Base-by-base conservation (phyloP, 2,797 vertebrate species). In the Esox lucius region DNA sequence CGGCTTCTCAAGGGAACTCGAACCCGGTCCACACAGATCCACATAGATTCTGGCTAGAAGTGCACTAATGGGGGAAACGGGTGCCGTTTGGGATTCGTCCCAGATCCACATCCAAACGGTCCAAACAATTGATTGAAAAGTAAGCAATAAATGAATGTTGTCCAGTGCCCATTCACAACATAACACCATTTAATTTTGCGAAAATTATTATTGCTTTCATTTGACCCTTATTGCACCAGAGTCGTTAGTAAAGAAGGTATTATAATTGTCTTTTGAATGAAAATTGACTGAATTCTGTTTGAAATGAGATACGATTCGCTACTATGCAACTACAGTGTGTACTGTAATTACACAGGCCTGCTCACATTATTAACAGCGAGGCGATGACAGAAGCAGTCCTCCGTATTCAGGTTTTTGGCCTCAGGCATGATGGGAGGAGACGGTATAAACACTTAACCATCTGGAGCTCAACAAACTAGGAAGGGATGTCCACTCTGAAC, bases 371-470 rank as follows among this genome's bases (percentile, higher is more conserved):
- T 46, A 46, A 11, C 56, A n/a, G 22, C 1, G 11, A n/a, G 56
- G 56, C 11, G 56, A n/a, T 59, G 56, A 59, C 56, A 24, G n/a
- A 59, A 9, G n/a, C n/a, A 59, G 19, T 22, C 5, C 22, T n/a
- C n/a, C n/a, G 22, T 59, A 22, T n/a, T 59, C 56, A 59, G 56
- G 56, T 22, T 22, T 22, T 59, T 8, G 56, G 19, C 56, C 5
- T 46, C 3, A 7, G 42, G 42, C 42, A 6, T 59, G n/a, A 24
- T 59, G 56, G 56, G 22, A 24, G 56, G 6, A 24, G 19, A 13
- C 66, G 8, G 33, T 42, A 35, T 68, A 35, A 68, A 35, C 35
- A 42, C 17, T 68, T 68, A 11, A 68, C 28, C 66, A 68, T 68
- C 66, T 68, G 66, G 31, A n/a, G 66, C 5, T 12, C 17, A 22